Conservation (phyloP, 1,140 invertebrate genomes). For the Euura saliciscinereae region DNA sequence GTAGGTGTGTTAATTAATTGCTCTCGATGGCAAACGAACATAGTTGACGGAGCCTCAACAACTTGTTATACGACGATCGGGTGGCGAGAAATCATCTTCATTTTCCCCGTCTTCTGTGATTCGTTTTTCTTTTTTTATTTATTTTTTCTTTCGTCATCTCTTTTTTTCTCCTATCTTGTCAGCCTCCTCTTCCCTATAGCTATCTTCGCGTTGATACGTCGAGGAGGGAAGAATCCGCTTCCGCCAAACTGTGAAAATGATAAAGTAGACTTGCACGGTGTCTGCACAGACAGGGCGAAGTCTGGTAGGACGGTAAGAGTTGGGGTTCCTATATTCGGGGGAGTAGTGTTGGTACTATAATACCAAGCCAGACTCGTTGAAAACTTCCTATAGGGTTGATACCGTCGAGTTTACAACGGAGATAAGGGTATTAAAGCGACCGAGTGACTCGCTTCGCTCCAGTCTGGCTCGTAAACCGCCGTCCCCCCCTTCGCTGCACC, state of each 20-base stretch:
- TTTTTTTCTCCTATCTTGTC: not conserved
- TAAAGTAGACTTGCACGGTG: conserved; percentile 16
- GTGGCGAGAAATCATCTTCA: too few relatives aligned
- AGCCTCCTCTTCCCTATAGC: not conserved
- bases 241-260: conserved; percentile 16
- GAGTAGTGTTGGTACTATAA: conserved; percentile 12
- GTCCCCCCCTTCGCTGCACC: not conserved
- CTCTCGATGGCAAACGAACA: too few relatives aligned
- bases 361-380: conserved; percentile 17
- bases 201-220: not conserved
- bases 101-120: too few relatives aligned
- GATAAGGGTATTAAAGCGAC: conserved; percentile 39
- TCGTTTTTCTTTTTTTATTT: too few relatives aligned
- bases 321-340: not conserved
- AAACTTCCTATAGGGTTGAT: conserved; percentile 36
- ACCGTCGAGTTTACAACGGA: conserved; percentile 38
- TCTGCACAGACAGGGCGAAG: not conserved
- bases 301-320: not conserved
- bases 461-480: conserved; percentile 30
- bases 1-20: too few relatives aligned
- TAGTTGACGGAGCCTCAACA: too few relatives aligned
- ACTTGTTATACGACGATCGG: too few relatives aligned
- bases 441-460: not conserved
- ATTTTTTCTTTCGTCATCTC: too few relatives aligned
- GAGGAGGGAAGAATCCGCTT: not conserved